Base-by-base conservation (phyloP, 2,888 invertebrate genomes). In the Scrobipalpa costella region DNA sequence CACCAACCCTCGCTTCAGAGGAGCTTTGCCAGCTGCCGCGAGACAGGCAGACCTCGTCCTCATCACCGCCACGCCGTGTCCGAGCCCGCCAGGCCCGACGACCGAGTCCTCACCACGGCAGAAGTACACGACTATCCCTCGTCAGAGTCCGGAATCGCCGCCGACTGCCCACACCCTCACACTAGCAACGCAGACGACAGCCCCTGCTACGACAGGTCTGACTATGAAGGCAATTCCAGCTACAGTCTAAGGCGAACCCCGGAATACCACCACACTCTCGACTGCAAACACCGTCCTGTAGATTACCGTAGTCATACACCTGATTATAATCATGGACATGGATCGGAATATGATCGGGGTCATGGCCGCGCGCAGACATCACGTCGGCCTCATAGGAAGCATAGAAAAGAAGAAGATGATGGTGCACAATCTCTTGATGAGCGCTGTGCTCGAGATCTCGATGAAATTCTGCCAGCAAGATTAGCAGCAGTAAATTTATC, bases 51-150 rank as follows among this genome's bases (percentile, higher is more conserved):
- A 17, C 90, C 89, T 0, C 81, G 90, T 6, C 87, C 88, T 0
- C 83, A 86, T 66, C 90, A 90, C 69, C 86, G 90, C 19, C 90
- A 90, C 71, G 90, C 88, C 15, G 72, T 83, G 5, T 92, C 92
- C 57, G 92, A 92, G 68, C 92, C 92, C 0, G 90, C 87, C 33
- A 81, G 85, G 47, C 84, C 90, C 64, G 92, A 92, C 80, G 92
- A 92, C 73, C 85, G 84, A n/a, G 85, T 88, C 15, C 84, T 92
- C 13, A 92, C 81, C 57, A 90, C 89, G 11, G 85, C 90, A 64
- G 91, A 92, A 72, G 92, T 92, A 59, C 92, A 92, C 82, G 91
- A 92, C 67, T 92, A 92, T 65, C 92, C 92, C 5, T 92, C 92
- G n/a, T 92, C 92, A 55, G 92, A 92, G 68, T 90, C 91, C n/a